Evolutionary conservation across 2,797 vertebrate genomes (phyloP).

Genomic region (Mormyrops boulengeri): DNA sequence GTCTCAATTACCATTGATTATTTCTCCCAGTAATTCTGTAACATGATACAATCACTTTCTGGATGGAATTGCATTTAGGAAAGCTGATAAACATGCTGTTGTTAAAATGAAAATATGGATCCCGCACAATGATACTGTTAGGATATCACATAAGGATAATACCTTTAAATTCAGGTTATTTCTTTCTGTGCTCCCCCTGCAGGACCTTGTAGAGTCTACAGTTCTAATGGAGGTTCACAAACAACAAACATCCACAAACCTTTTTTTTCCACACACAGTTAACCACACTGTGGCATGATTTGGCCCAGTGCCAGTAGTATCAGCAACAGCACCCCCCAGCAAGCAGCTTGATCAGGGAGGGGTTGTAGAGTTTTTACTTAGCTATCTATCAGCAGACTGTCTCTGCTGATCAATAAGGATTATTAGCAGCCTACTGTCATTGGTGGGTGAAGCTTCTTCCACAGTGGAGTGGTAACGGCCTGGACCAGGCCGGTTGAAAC

Average conservation of each 20-base stretch:
- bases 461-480: not conserved
- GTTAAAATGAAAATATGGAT: not conserved
- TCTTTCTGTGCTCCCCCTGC: not conserved
- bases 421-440: conserved; percentile 7
- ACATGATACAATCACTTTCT: not conserved
- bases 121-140: not conserved
- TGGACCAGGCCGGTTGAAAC: not conserved
- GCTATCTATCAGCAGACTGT: not conserved
- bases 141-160: not conserved
- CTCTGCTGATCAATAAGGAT: conserved; percentile 14
- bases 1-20: conserved; percentile 6
- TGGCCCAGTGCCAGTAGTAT: not conserved
- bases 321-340: not conserved
- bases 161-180: not conserved
- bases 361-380: not conserved
- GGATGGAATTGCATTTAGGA: not conserved
- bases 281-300: not conserved
- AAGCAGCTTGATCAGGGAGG: not conserved
- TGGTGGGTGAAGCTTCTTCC: not conserved
- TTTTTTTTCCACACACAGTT: not conserved
- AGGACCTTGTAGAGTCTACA: not conserved
- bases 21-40: not conserved
- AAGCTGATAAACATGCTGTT: not conserved
- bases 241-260: not conserved
- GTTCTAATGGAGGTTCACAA: not conserved